Evolutionary conservation across 2,888 invertebrate genomes (phyloP).

Genomic region (Uloborus plumipes): DNA sequence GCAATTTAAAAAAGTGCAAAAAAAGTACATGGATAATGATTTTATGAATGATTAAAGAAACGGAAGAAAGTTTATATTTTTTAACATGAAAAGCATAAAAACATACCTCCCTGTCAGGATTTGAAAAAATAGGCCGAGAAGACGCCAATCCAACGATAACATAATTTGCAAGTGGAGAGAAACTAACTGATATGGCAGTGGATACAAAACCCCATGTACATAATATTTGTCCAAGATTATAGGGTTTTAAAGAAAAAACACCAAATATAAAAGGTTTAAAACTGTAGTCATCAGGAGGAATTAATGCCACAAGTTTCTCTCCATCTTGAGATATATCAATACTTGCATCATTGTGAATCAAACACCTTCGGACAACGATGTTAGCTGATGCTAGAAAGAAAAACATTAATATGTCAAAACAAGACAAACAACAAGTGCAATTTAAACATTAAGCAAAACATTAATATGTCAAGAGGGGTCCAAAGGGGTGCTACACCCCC

Average conservation of each 20-base stretch:
- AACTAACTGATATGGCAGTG: conserved; percentile 85
- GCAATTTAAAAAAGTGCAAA: too few species aligned
- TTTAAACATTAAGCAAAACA: too few species aligned
- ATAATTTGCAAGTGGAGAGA: conserved; percentile 85
- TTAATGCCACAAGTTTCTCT: conserved; percentile 81
- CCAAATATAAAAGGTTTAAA: conserved; percentile 78
- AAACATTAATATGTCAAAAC: background rate
- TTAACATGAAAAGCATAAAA: background rate
- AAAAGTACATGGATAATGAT: too few species aligned
- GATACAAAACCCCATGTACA: conserved; percentile 84
- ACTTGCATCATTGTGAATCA: conserved; percentile 89
- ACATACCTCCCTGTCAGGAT: conserved; percentile 35
- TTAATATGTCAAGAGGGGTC: too few species aligned
- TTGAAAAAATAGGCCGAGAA: conserved; percentile 69
- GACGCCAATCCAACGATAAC: conserved; percentile 85
- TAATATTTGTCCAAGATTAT: conserved; percentile 82
- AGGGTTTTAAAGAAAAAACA: conserved; percentile 84
- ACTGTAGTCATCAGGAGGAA: conserved; percentile 77
- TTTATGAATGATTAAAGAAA: too few species aligned
- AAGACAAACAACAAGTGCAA: too few species aligned
- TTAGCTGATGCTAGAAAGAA: conserved; percentile 74
- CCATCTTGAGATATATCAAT: conserved; percentile 87
- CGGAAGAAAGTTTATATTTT: background rate
- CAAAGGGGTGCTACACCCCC: too few species aligned
- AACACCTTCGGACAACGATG: conserved; percentile 83